Conservation (phyloP, 2,113 vertebrate species). For the Lycaon pictus region DNA sequence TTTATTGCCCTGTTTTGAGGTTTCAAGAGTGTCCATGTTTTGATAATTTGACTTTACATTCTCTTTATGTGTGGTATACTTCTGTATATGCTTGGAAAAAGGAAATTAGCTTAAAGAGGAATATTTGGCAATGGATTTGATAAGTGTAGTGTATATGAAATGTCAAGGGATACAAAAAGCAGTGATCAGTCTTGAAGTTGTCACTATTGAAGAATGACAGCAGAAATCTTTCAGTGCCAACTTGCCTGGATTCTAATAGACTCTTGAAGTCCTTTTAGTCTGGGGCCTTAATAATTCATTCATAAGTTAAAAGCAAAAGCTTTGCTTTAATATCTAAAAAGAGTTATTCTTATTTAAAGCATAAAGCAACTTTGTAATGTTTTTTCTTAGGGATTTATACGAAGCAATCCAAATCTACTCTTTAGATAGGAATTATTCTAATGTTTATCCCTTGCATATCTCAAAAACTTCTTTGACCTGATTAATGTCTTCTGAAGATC, state of each 20-base stretch:
- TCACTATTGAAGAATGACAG: not conserved
- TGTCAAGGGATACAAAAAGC: not conserved
- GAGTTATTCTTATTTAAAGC: not conserved
- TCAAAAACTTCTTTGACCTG: not conserved
- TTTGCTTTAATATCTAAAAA: not conserved
- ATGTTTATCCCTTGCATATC: not conserved
- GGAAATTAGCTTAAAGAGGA: not conserved
- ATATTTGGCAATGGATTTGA: not conserved
- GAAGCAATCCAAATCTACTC: not conserved
- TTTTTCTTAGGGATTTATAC: not conserved
- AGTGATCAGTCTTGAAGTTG: not conserved
- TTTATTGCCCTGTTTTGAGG: not conserved
- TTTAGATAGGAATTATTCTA: not conserved
- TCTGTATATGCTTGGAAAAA: not conserved
- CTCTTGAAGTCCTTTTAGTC: not conserved
- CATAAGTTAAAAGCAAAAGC: not conserved
- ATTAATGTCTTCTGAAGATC: not conserved
- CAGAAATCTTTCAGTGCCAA: not conserved
- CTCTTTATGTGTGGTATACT: not conserved
- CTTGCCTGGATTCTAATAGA: not conserved
- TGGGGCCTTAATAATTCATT: not conserved
- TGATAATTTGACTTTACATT: not conserved
- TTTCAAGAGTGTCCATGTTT: not conserved
- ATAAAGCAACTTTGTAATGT: not conserved
- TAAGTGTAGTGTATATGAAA: not conserved